Evolutionary conservation across 1,140 invertebrate genomes (phyloP).

Genomic region (Eupeodes corollae): DNA sequence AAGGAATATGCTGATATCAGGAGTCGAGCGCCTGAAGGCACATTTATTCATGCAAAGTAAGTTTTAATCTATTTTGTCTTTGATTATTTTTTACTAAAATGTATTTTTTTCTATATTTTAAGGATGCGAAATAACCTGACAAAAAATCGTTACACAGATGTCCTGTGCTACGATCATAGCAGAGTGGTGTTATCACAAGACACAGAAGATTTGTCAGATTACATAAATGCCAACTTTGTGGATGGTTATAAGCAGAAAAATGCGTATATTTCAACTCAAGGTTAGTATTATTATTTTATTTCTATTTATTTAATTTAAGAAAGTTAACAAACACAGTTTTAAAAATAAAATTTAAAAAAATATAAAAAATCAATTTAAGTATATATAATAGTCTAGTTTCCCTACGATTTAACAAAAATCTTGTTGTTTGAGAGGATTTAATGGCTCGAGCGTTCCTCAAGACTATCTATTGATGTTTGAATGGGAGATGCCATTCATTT

Average conservation of each 20-base stretch:
- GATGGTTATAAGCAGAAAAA: constrained; percentile 97
- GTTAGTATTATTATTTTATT: constrained; percentile 37
- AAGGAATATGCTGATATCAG: constrained; percentile 79
- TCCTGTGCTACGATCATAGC: constrained; percentile 90
- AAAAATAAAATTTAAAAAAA: no score
- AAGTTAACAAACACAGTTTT: no score
- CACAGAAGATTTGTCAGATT: constrained; percentile 71
- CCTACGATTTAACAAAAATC: no score
- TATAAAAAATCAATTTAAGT: no score
- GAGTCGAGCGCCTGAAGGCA: constrained; percentile 66
- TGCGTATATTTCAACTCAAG: constrained; percentile 96
- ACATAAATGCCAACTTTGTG: constrained; percentile 97
- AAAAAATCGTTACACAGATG: constrained; percentile 95
- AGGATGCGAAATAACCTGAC: constrained; percentile 70
- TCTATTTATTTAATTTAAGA: no score
- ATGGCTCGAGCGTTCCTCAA: no score
- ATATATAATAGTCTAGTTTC: no score
- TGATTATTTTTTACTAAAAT: background rate
- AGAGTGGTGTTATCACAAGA: constrained; percentile 71
- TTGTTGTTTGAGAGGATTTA: no score
- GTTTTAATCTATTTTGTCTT: background rate
- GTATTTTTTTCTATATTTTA: constrained; percentile 20
- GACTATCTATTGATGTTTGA: no score
- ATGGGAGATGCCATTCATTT: no score
- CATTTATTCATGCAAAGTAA: constrained; percentile 58